Evolutionary conservation across 2,888 invertebrate species (phyloP), one percentile per base, ranked within the genome.

Genomic region (Cephus spinipes): DNA sequence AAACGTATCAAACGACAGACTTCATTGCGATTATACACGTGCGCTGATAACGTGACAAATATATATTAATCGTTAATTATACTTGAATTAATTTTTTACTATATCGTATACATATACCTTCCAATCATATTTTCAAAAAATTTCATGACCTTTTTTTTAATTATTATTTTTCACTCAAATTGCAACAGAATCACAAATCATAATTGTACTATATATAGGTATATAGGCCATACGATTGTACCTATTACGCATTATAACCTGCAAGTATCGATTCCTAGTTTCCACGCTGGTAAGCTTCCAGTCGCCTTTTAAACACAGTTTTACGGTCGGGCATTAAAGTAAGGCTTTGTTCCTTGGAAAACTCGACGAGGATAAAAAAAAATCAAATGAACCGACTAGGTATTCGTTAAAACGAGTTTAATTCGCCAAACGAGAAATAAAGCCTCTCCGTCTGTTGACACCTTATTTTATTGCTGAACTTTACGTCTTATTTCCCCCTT

Each of bases 381-480:
- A 36, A 84, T 84, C 82, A 83, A 82, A 81, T 78, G 76, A 85
- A 80, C 76, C 82, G 83, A 81, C 83, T 84, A 84, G 81, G 82
- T 83, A 85, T 81, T 82, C 81, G 80, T 84, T 73, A 75, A 77
- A 85, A 33, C 75, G 77, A 85, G 40, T 77, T 78, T 32, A 75
- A 55, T 35, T 75, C 30, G 75, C n/a, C 31, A 23, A 31, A 33
- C 79, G 68, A 76, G 83, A 79, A 81, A 80, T 68, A 71, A 34
- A 35, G 55, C 55, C 9, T 55, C 9, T 23, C 23, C 23, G 55
- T 55, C 55, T 55, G 55, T 55, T 55, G 55, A 55, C 55, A 55
- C 55, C 55, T 55, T 55, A 55, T 55, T 55, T 55, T 55, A 34
- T 71, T 71, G 32, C 76, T 31, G 15, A 71, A 78, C 35, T 75